Conservation (phyloP, 2,113 vertebrate species). For the Tachysurus vachellii region DNA sequence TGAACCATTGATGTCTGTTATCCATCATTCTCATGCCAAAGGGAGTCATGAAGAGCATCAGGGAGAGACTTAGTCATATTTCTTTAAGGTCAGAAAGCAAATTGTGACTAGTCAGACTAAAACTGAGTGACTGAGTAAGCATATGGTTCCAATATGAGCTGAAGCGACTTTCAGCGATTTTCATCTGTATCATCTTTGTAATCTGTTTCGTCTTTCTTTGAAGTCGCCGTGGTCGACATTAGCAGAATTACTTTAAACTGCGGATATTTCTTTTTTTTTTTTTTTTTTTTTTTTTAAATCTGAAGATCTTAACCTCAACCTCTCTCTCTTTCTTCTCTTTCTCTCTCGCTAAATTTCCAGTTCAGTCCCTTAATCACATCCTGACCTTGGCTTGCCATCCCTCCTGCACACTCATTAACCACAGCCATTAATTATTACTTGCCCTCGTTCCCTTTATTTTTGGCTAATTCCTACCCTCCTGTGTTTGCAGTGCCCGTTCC, state of each 20-base stretch:
- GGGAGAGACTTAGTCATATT: not conserved
- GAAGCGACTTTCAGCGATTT: not conserved
- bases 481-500: slow-evolving; percentile 20
- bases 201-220: slow-evolving; percentile 12
- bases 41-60: not conserved
- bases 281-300: not conserved
- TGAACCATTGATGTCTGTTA: not conserved
- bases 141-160: slow-evolving; percentile 1
- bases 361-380: slow-evolving; percentile 29
- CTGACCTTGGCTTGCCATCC: slow-evolving; percentile 39
- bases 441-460: slow-evolving; percentile 42
- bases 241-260: slow-evolving; percentile 4
- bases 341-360: slow-evolving; percentile 4
- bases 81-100: not conserved
- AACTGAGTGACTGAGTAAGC: not conserved
- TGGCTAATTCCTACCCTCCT: slow-evolving; percentile 33
- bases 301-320: slow-evolving; percentile 14
- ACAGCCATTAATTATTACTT: slow-evolving; percentile 49
- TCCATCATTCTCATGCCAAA: not conserved
- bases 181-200: not conserved
- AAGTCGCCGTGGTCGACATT: not conserved
- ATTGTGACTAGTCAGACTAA: not conserved
- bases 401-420: slow-evolving; percentile 48
- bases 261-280: slow-evolving; percentile 9
- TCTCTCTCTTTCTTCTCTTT: slow-evolving; percentile 1